These are phyloP conservation scores for Sinhomidia bicolor DNA, from an alignment of 2,888 invertebrate genomes.

Conservation along the genomic window DNA sequence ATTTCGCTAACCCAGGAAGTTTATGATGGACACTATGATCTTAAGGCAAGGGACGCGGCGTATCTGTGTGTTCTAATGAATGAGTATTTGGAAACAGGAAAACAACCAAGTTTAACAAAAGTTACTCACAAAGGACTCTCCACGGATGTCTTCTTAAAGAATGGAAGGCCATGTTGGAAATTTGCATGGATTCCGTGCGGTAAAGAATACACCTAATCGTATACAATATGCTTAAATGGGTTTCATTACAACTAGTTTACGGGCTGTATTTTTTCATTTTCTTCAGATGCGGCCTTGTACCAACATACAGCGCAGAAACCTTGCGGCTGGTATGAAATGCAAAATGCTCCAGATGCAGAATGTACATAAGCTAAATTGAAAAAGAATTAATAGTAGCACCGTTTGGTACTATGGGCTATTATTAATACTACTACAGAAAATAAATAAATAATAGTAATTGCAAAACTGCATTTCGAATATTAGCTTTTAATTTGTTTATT, in stretches of 20 bases:
- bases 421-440: no score
- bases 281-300: slow-evolving; percentile 15
- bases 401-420: no score
- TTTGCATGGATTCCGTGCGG: slow-evolving; percentile 71
- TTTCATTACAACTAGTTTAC: neutral
- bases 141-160: slow-evolving; percentile 42
- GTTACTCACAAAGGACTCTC: slow-evolving; percentile 26
- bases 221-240: neutral
- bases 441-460: no score
- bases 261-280: neutral
- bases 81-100: slow-evolving; percentile 68
- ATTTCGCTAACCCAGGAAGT: neutral
- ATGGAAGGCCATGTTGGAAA: slow-evolving; percentile 69
- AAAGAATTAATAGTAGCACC: no score
- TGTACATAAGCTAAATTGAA: slow-evolving; percentile 48
- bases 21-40: slow-evolving; percentile 68
- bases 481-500: no score
- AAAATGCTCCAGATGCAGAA: slow-evolving; percentile 44
- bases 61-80: slow-evolving; percentile 71
- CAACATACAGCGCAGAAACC: slow-evolving; percentile 53
- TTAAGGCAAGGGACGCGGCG: slow-evolving; percentile 65
- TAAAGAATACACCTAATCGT: slow-evolving; percentile 28
- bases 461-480: no score
- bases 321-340: slow-evolving; percentile 74
- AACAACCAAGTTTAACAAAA: slow-evolving; percentile 65